Evolutionary conservation across 2,113 vertebrate species (phyloP), one percentile per base, ranked within the genome.

Genomic region (Sturnira hondurensis): DNA sequence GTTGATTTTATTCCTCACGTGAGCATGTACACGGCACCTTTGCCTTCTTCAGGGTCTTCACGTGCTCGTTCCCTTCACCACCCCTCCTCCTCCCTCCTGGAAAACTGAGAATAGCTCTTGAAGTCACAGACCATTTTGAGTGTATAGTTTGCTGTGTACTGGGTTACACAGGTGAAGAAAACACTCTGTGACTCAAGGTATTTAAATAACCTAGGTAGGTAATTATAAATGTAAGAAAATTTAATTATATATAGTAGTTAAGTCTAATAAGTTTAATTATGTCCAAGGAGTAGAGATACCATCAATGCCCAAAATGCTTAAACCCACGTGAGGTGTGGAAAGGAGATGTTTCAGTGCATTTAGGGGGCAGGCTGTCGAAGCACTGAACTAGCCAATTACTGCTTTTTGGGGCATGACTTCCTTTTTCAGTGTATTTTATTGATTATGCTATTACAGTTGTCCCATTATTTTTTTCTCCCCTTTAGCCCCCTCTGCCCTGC

Each of bases 141-240:
- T 38, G 19, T 68, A 14, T 12, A 2, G 12, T 45, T 63, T 86
- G 22, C 26, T 73, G 58, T 12, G 31, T 45, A 17, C 26, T 61
- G 61, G 52, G 43, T 71, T 78, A 68, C 52, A 86, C 65, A 78
- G 61, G 63, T 50, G 43, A 70, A 31, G 74, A 71, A 87, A 78
- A 52, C 36, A 47, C 65, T 31, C 17, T 85, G 41, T 0, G 31
- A 0, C 5, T 91, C 67, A 58, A 76, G 14, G 22, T 43, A 38
- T 78, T 77, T 78, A 70, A 45, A 28, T 80, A 36, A 54, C 33
- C 19, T 11, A 78, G 31, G 36, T n/a, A 41, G 54, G 22, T 45
- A 68, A 74, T 54, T 68, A 47, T 43, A 68, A 11, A 31, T 36
- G 24, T 16, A 85, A 63, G 77, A 15, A 61, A 77, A 82, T 73